Percentiles rank a stretch among this genome's conserved stretches.
These are phyloP conservation scores for Adelges cooleyi DNA, from an alignment of 1,140 invertebrate species.

Conservation along the genomic window DNA sequence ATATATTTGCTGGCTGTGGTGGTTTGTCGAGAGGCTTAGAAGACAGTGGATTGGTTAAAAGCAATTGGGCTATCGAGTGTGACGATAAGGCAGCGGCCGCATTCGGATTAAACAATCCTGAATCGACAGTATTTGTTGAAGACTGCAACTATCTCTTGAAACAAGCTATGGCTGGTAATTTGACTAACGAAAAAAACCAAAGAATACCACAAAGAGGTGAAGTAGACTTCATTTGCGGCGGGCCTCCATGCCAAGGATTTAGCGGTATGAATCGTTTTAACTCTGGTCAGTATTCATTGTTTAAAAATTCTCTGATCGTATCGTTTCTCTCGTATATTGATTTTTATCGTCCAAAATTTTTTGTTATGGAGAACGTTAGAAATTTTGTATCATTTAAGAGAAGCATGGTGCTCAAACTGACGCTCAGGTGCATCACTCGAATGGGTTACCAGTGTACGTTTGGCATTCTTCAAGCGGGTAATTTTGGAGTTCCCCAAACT, in stretches of 20 bases:
- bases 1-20: slow-evolving; percentile 84
- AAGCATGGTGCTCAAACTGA: slow-evolving; percentile 70
- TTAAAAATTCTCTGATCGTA: slow-evolving; percentile 79
- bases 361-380: slow-evolving; percentile 76
- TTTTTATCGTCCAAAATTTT: slow-evolving; percentile 73
- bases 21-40: slow-evolving; percentile 65
- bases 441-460: slow-evolving; percentile 86
- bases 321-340: slow-evolving; percentile 76
- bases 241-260: slow-evolving; percentile 86
- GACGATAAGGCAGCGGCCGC: slow-evolving; percentile 66
- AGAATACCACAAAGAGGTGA: slow-evolving; percentile 63
- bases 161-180: slow-evolving; percentile 47
- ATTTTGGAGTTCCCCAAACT: slow-evolving; percentile 76
- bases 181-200: slow-evolving; percentile 45
- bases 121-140: slow-evolving; percentile 61
- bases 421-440: slow-evolving; percentile 58
- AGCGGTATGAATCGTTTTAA: slow-evolving; percentile 85
- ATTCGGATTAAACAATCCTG: slow-evolving; percentile 64
- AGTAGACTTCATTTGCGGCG: slow-evolving; percentile 73
- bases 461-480: slow-evolving; percentile 73
- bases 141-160: slow-evolving; percentile 68
- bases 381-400: slow-evolving; percentile 74
- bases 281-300: slow-evolving; percentile 70
- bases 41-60: slow-evolving; percentile 54
- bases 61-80: slow-evolving; percentile 72